Evolutionary conservation across 2,797 vertebrate species (phyloP), one percentile per base, ranked within the genome.

Genomic region (Cephalopachus bancanus): DNA sequence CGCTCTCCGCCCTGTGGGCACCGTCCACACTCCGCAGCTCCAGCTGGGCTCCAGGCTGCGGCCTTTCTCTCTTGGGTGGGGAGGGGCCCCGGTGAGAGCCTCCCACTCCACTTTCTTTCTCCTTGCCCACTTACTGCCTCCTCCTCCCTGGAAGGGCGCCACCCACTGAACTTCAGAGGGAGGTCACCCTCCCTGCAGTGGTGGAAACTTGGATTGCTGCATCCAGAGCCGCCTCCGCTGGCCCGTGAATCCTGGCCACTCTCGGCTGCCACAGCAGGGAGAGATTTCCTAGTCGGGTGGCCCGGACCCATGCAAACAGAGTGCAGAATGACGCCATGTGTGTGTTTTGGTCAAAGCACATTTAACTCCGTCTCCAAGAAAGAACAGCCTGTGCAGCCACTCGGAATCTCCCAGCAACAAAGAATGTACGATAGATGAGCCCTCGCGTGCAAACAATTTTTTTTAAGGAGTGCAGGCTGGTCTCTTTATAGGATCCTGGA

Each of bases 351-450:
- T 65, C 92, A 53, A 86, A 92, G 6, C 80, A 15, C 59, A 0
- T 59, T 96, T 95, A 96, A 95, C 90, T 92, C 19, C 26, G 17
- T 1, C n/a, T 74, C 75, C 3, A 0, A 12, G 72, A 83, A 94
- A 95, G 97, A 97, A 98, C 97, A 95, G 80, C 69, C 91, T 97
- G 98, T 97, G 19, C 97, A 28, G 76, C 89, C 92, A 80, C 97
- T n/a, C 74, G 0, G 0, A 0, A 97, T 92, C 94, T 97, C 97
- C 97, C 95, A 60, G 97, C 95, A 98, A 95, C 92, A 81, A 81
- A 76, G 87, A 74, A 93, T 0, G 0, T 94, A 60, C 79, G 3
- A 1, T 44, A 76, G 83, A 97, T 95, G 37, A 96, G 95, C 91
- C 79, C 81, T 15, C 26, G 55, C 85, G 91, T 74, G 94, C 96